Percentiles rank a stretch among this genome's conserved stretches.
These are phyloP conservation scores for Drosophila infuscata DNA, from an alignment of 2,888 invertebrate genomes.

Conservation along the genomic window DNA sequence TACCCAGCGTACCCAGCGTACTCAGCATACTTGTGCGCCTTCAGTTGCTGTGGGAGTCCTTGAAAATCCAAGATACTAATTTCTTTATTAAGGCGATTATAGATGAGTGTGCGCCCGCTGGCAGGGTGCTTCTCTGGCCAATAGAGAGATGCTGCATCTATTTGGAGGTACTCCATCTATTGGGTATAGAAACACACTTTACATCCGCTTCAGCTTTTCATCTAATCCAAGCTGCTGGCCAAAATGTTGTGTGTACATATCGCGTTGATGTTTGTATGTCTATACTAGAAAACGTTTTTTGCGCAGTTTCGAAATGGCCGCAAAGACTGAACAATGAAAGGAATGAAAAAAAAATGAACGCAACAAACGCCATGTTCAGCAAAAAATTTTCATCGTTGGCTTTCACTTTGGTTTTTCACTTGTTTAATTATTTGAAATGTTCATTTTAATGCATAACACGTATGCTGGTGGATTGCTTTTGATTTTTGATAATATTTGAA, in stretches of 20 bases:
- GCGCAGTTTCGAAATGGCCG: constrained; percentile 77
- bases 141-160: neutral
- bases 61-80: constrained; percentile 28
- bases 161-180: constrained; percentile 20
- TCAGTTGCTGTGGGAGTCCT: constrained; percentile 39
- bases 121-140: constrained; percentile 54
- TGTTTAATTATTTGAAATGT: constrained; percentile 17
- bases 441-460: constrained; percentile 29
- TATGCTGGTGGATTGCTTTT: constrained; percentile 3
- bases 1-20: constrained; percentile 4
- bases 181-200: constrained; percentile 24
- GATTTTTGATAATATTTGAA: constrained; percentile 46
- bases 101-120: neutral
- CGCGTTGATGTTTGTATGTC: constrained; percentile 10
- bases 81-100: constrained; percentile 19
- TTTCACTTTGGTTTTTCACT: constrained; percentile 57
- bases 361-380: constrained; percentile 59
- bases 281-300: constrained; percentile 56
- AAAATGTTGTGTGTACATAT: constrained; percentile 12
- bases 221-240: constrained; percentile 20
- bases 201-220: constrained; percentile 41
- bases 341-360: constrained; percentile 32
- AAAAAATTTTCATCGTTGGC: constrained; percentile 56
- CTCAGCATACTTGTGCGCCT: constrained; percentile 20
- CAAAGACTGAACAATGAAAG: constrained; percentile 45